Base-by-base conservation (phyloP, 2,888 invertebrate genomes). In the Drosophila phalerata region DNA sequence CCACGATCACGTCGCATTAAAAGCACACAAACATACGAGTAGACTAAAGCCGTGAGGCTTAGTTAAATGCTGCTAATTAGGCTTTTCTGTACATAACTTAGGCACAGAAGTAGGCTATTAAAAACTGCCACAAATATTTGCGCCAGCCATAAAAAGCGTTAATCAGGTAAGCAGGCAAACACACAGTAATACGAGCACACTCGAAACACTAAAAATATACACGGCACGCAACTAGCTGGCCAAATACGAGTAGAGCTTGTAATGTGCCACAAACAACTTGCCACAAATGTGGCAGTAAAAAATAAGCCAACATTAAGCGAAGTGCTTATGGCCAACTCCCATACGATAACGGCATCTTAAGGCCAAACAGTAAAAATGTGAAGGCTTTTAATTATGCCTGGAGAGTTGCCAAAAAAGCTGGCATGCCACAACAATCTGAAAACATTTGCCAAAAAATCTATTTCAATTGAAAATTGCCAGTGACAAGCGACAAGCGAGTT, bases 31-130 rank as follows among this genome's bases (percentile, higher is more conserved):
- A 57, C 28, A 63, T 3, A 57, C 28, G 61, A 19, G 55, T 17
- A 40, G 15, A 45, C n/a, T 4, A 49, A 66, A 38, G 65, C 71
- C 69, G 69, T 53, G 69, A 69, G 81, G 91, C 90, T 91, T 89
- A 87, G 90, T 91, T 91, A 91, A 91, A 90, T 81, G 90, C 77
- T 78, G 84, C 88, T 89, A 90, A 90, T 90, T 90, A 90, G 90
- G 90, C 81, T 77, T 73, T 77, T 74, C 79, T 86, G 58, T 58
- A 60, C 74, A 83, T 79, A 84, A 77, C 71, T 83, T 74, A 67
- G 57, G 71, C 75, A 45, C 70, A 73, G 69, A 75, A 74, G 77
- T 77, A 62, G 73, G 53, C 77, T 74, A 89, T 88, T 89, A 87
- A 89, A 87, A 87, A 85, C 66, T 76, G 75, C 53, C 76, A 51